A percentile compares a stretch with the other conserved stretches of the same genome.
Evolutionary conservation across 2,888 invertebrate species (phyloP).

Genomic region (Abrostola tripartita): DNA sequence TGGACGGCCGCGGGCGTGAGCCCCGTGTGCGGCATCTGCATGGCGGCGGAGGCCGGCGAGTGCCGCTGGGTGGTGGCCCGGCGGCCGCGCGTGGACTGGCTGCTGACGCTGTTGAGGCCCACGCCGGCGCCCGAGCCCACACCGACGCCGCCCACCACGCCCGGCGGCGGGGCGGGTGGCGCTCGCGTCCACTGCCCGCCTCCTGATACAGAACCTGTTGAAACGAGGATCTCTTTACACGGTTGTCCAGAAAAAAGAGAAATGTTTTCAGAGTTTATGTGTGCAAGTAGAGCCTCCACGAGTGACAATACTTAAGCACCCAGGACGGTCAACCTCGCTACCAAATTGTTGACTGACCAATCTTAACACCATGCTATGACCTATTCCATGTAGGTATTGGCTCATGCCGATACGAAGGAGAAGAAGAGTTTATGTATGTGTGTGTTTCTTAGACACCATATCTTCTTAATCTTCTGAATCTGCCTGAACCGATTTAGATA

Average conservation of each 20-base stretch:
- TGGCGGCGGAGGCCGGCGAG: conserved; percentile 70
- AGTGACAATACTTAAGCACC: too few species aligned
- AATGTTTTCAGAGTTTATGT: conserved; percentile 4
- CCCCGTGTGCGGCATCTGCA: conserved; percentile 81
- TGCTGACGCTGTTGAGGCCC: conserved; percentile 63
- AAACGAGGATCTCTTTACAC: conserved; percentile 3
- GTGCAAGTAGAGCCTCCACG: too few species aligned
- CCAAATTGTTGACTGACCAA: too few species aligned
- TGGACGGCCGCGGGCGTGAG: conserved; percentile 81
- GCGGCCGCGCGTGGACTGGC: conserved; percentile 76
- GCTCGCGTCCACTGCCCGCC: conserved; percentile 94
- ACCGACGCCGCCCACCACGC: conserved; percentile 68
- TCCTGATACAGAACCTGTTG: conserved; percentile 77
- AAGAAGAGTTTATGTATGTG: conserved; percentile 1
- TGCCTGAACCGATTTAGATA: too few species aligned
- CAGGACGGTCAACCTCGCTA: too few species aligned
- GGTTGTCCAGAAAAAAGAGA: background rate
- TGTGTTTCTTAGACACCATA: too few species aligned
- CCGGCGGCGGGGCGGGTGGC: conserved; percentile 91
- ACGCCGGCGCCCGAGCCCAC: conserved; percentile 64
- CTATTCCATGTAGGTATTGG: too few species aligned
- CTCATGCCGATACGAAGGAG: too few species aligned
- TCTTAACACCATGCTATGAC: too few species aligned
- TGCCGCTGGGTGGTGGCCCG: conserved; percentile 73
- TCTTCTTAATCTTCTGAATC: too few species aligned